Evolutionary conservation across 1,140 invertebrate species (phyloP), one percentile per base, ranked within the genome.

Genomic region (Phthorimaea operculella): DNA sequence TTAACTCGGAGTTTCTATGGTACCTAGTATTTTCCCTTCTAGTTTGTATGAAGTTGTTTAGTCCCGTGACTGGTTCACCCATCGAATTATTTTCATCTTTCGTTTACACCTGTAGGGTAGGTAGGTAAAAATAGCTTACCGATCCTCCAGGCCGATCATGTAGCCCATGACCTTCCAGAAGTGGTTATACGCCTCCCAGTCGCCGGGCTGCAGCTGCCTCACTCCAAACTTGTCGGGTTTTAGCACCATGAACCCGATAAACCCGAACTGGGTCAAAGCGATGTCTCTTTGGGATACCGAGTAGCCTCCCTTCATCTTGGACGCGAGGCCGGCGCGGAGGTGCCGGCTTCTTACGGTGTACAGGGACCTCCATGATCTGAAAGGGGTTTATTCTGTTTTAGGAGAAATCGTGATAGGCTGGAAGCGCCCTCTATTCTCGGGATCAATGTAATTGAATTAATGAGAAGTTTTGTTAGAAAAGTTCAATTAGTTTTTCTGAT

Each of bases 151-250:
- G 1, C 95, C 95, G 47, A 97, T 87, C 67, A 94, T 76, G 65
- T 91, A 88, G 0, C 94, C 94, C 33, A 96, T 90, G 0, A 93
- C 90, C 44, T 90, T 87, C 95, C 95, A 97, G 64, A 96, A 90
- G 72, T 97, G 94, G 1, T 93, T 76, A 51, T 94, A 91, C n/a
- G 90, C 90, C 50, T 93, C 90, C 88, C 65, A 87, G 76, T 73
- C 80, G 7, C 64, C 76, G 1, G 61, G 60, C 42, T 68, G 49
- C 0, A 73, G 15, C 53, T 79, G 74, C 11, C 60, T 49, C 2
- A 95, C 80, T 0, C 93, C 92, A 33, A 95, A 85, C 33, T 88
- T 75, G 47, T 91, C 78, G 0, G 92, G 89, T 42, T 89, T 89
- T 4, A 93, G 59, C 0, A 95, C 65, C 0, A 90, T 87, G 51